Percentiles rank a stretch among this genome's conserved stretches.
Evolutionary conservation across 2,888 invertebrate species (phyloP).

Genomic region (Cantharis flavilabris): DNA sequence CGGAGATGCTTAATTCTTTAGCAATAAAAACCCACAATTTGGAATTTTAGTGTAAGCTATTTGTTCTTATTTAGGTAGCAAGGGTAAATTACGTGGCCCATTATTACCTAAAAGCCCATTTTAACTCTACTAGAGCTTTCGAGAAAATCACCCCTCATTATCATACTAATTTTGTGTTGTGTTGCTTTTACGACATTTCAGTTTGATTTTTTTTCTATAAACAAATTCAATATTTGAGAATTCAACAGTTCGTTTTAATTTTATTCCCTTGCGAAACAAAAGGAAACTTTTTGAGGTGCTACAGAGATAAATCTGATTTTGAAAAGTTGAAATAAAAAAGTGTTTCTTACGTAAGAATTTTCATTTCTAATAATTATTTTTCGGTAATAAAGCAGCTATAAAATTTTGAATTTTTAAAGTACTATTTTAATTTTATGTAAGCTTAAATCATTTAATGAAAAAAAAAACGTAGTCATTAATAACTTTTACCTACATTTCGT

Average conservation of each 20-base stretch:
- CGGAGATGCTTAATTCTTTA: background rate
- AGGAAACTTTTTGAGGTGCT: background rate
- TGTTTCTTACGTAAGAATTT: background rate
- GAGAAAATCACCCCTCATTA: background rate
- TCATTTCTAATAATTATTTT: background rate
- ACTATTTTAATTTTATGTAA: background rate
- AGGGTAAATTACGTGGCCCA: background rate
- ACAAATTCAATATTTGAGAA: background rate
- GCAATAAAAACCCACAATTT: background rate
- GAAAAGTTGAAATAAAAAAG: background rate
- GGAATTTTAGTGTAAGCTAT: background rate
- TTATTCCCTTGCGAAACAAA: background rate
- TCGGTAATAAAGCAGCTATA: background rate
- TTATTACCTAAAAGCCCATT: background rate
- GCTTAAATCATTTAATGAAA: slow-evolving; percentile 1
- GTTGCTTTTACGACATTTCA: background rate
- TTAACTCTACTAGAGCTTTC: background rate
- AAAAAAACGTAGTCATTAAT: slow-evolving; percentile 13
- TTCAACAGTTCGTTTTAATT: background rate
- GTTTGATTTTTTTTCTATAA: background rate
- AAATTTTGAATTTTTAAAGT: background rate
- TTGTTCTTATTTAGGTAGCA: background rate
- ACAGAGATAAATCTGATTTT: background rate
- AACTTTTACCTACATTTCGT: slow-evolving; percentile 14
- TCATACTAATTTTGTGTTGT: background rate